Base-by-base conservation (phyloP, 1,140 invertebrate genomes). In the Grapholita molesta region DNA sequence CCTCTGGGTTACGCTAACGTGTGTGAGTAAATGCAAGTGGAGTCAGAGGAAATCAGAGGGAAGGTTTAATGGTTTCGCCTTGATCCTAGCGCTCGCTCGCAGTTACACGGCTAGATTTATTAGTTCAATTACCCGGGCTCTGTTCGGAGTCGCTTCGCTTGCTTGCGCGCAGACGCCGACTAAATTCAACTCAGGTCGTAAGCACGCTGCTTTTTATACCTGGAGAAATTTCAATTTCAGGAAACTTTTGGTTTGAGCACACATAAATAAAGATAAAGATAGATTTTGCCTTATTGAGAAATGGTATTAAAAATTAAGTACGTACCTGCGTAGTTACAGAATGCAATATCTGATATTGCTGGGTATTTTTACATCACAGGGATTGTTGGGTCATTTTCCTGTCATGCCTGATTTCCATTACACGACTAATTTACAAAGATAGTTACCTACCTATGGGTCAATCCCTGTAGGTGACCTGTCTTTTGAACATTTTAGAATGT, bases 101-200 rank as follows among this genome's bases (percentile, higher is more conserved):
- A 84, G 83, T 85, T 77, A 85, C 85, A 81, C 69, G 78, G 75
- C 83, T 85, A 88, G 86, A 90, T 90, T 90, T 90, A 90, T 90
- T 89, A 88, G 86, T 89, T 89, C 88, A 89, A 90, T 90, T 90
- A 90, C 83, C 84, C 78, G 77, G 73, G 72, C 74, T 77, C 78
- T 82, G 82, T 82, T 84, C 78, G 70, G 70, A 80, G 73, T 74
- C 70, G 78, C 84, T 74, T 73, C 79, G 80, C 82, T 85, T 85
- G 82, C 82, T 86, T 80, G 78, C 79, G 69, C 78, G 78, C 78
- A 82, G 80, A 85, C 80, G 80, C 86, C 82, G 85, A 85, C 82
- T 86, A 83, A 83, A 85, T 87, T 87, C 79, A 74, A 79, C 73
- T 81, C 78, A 82, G 78, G 75, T 85, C 78, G 78, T 76, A 75